Base-by-base conservation (phyloP, 37 sponge, comb jelly and placozoan genomes). In the Agelas oroides region DNA sequence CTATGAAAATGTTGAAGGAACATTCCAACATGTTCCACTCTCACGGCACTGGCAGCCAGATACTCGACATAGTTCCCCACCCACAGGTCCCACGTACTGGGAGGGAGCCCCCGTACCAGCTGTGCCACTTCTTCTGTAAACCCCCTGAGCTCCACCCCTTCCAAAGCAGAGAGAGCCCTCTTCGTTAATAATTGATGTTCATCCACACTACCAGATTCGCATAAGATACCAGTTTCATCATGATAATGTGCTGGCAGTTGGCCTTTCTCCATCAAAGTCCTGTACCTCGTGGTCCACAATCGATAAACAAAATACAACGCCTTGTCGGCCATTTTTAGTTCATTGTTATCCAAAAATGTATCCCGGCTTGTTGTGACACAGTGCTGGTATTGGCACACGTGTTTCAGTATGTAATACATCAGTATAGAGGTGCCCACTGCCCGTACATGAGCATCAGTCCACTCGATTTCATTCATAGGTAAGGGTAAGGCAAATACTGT, bases 1-100 rank as follows among this genome's bases (percentile, higher is more conserved):
- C 53, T 78, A 37, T 70, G 64, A 41, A 83, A 89, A 35, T 91
- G 62, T 77, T 84, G 66, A 41, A 95, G 31, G 79, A 95, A 91
- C 34, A 80, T 37, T 56, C 92, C 95, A 21, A 95, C 93, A 68
- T 76, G 35, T 30, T 81, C 68, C 27, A 80, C 73, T 0, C 27
- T 41, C 55, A 95, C 95, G 53, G 75, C 71, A 58, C 40, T 66
- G 20, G 81, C 73, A 28, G 67, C 85, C 11, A 95, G 16, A 57
- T 80, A 90, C 71, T 95, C 96, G 6, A 95, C 73, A 34, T 86
- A 95, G 71, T 95, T 95, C 6, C 96, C 96, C 24, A 83, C 23
- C 96, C 96, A 95, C 53, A 95, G 27, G 31, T 88, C 87, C 89
- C 90, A 87, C 8, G 96, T 92, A 56, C 86, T 87, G 13, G n/a